phyloP scores from a whole-genome alignment of 2,888 invertebrate species.

The Phengaris alcon region DNA sequence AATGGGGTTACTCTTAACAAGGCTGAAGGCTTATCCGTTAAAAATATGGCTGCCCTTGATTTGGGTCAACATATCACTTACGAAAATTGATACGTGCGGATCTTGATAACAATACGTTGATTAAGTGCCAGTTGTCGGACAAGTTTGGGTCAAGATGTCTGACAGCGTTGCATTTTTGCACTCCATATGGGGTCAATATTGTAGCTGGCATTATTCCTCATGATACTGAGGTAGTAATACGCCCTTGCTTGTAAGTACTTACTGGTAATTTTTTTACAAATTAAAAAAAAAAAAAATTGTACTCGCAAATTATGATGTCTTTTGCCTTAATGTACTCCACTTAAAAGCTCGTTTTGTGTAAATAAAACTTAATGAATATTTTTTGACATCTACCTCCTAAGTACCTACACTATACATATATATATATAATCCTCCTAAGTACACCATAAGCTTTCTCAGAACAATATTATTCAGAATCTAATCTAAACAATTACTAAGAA shows the following conservation, averaged over 20 bases:
- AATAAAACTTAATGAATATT: too few species aligned
- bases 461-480: slow-evolving; percentile 1
- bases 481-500: slow-evolving; percentile 5
- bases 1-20: slow-evolving; percentile 16
- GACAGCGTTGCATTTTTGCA: slow-evolving; percentile 1
- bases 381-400: too few species aligned
- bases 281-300: too few species aligned
- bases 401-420: too few species aligned
- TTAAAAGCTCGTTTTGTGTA: too few species aligned
- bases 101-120: slow-evolving; percentile 27
- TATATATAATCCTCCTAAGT: too few species aligned
- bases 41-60: slow-evolving; percentile 26
- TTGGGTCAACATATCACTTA: slow-evolving; percentile 35
- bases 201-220: neutral
- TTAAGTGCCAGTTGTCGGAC: slow-evolving; percentile 12
- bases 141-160: slow-evolving; percentile 19
- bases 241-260: neutral
- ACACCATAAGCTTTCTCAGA: neutral
- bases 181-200: slow-evolving; percentile 6
- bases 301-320: too few species aligned
- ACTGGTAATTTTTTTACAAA: too few species aligned
- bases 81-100: slow-evolving; percentile 23
- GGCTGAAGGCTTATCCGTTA: slow-evolving; percentile 27
- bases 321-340: too few species aligned
- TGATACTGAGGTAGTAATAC: neutral